phyloP scores from a whole-genome alignment of 2,113 vertebrate genomes.

The Cryptotis parvus region DNA sequence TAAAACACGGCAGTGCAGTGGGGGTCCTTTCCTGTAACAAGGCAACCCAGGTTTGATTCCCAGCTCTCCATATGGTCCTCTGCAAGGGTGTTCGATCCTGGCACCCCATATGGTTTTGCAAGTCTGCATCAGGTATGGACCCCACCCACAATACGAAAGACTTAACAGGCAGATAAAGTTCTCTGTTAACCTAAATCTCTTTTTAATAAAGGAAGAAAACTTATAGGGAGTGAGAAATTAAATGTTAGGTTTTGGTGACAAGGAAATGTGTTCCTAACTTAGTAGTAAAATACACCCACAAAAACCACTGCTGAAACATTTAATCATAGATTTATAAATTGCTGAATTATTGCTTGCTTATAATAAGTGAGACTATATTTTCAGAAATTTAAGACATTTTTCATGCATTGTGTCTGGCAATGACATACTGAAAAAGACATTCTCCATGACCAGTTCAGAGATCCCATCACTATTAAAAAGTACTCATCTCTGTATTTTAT shows the following conservation, averaged over 20 bases:
- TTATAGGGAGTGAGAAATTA: background rate
- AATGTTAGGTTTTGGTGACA: slow-evolving; percentile 28
- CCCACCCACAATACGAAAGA: background rate
- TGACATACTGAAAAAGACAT: background rate
- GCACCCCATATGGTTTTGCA: too few species aligned
- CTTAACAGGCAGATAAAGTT: background rate
- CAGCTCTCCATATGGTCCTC: too few species aligned
- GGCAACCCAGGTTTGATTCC: too few species aligned
- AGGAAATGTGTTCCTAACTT: background rate
- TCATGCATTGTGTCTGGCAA: background rate
- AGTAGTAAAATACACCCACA: background rate
- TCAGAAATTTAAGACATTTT: background rate
- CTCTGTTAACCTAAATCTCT: slow-evolving; percentile 44
- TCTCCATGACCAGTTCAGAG: slow-evolving; percentile 27
- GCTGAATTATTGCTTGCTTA: slow-evolving; percentile 23
- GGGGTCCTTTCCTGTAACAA: too few species aligned
- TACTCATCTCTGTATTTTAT: too few species aligned
- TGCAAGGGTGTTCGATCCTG: too few species aligned
- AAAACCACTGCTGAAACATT: background rate
- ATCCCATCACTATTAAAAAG: slow-evolving; percentile 14
- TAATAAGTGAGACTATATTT: background rate
- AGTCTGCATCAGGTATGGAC: too few species aligned
- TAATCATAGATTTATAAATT: slow-evolving; percentile 35
- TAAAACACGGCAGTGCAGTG: too few species aligned
- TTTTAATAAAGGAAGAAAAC: slow-evolving; percentile 39